phyloP scores from a whole-genome alignment of 2,113 vertebrate genomes.

The Syngnathoides biaculeatus region DNA sequence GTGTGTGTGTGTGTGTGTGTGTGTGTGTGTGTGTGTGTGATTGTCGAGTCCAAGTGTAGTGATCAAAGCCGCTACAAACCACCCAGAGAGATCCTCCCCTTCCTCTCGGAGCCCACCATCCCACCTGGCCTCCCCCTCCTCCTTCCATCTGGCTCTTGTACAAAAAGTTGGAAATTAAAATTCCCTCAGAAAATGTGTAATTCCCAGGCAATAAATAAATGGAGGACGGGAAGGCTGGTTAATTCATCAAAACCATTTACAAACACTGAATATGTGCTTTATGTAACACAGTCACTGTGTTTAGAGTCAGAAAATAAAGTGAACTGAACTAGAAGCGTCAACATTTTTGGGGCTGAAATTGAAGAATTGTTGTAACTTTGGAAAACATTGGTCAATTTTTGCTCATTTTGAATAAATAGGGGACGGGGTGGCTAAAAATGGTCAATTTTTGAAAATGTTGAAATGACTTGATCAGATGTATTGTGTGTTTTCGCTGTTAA shows the following conservation, averaged over 20 bases:
- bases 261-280: neutral
- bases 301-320: too few species aligned
- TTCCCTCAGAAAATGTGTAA: neutral
- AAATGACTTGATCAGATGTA: too few species aligned
- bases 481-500: too few species aligned
- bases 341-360: too few species aligned
- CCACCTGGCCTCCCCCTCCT: conserved; percentile 4
- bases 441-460: too few species aligned
- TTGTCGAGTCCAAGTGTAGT: conserved; percentile 62
- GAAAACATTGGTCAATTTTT: too few species aligned
- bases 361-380: too few species aligned
- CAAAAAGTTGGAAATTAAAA: conserved; percentile 44
- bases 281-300: too few species aligned
- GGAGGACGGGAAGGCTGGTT: neutral
- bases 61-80: conserved; percentile 69
- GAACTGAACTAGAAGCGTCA: too few species aligned
- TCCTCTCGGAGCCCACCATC: conserved; percentile 45
- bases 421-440: too few species aligned
- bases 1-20: conserved; percentile 17
- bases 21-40: conserved; percentile 32
- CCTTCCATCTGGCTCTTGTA: conserved; percentile 22
- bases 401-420: too few species aligned
- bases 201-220: neutral
- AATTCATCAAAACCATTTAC: neutral
- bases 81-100: conserved; percentile 61